phyloP scores from a whole-genome alignment of 2,113 vertebrate species.

The Furnarius figulus region DNA sequence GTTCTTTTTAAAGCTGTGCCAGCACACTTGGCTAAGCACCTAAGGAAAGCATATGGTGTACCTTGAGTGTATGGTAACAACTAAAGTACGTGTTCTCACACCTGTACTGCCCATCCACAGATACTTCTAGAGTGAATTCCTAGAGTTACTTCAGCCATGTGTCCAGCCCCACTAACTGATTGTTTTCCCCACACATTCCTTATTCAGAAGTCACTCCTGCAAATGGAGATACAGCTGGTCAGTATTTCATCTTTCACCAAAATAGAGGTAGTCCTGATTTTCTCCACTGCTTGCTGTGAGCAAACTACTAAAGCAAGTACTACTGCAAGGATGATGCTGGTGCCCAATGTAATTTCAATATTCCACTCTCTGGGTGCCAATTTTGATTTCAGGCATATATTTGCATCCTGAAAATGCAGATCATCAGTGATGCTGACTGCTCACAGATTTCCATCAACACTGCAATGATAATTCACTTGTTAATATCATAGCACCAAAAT shows the following conservation, averaged over 20 bases:
- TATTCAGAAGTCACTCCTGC: background rate
- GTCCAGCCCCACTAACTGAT: background rate
- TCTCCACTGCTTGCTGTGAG: background rate
- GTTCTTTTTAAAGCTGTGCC: background rate
- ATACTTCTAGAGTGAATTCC: background rate
- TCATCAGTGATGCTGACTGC: background rate
- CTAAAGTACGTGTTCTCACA: background rate
- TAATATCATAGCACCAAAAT: background rate
- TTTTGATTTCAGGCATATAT: background rate
- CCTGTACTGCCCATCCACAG: background rate
- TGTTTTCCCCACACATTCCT: background rate
- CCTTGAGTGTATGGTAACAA: background rate
- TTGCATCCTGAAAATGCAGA: background rate
- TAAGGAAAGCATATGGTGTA: background rate
- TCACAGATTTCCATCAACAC: background rate
- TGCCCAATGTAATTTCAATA: background rate
- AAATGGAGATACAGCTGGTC: background rate
- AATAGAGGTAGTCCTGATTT: background rate
- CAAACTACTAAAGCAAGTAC: background rate
- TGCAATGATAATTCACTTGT: background rate
- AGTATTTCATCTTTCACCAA: background rate
- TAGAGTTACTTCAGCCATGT: background rate
- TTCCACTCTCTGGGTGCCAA: accelerated
- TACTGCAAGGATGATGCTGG: background rate
- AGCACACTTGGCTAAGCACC: background rate